Evolutionary conservation across 2,888 invertebrate genomes (phyloP).

Genomic region (Junonia oenone): DNA sequence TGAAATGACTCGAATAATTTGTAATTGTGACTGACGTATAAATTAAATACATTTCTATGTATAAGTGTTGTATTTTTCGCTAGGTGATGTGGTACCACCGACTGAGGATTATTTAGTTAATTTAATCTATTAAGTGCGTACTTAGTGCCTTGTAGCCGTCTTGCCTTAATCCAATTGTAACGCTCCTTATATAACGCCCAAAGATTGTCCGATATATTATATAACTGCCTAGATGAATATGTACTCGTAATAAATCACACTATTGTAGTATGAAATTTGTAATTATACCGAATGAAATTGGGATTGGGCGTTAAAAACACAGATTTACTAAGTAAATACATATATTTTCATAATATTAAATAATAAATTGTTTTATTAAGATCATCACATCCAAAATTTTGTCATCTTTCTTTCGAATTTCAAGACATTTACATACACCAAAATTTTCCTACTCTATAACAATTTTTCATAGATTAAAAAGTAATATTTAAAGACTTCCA

Average conservation of each 20-base stretch:
- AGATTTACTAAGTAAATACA: conserved; percentile 32
- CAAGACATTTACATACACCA: too few species aligned
- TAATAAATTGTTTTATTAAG: conserved; percentile 23
- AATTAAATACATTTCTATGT: not conserved
- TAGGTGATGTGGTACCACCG: conserved; percentile 29
- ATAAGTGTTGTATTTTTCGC: conserved; percentile 5
- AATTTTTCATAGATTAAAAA: not conserved
- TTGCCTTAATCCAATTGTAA: conserved; percentile 47
- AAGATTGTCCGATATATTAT: not conserved
- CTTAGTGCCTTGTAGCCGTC: conserved; percentile 60
- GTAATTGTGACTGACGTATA: not conserved
- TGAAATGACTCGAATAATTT: not conserved
- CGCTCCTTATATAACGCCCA: conserved; percentile 1
- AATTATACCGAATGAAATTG: not conserved
- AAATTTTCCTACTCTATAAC: too few species aligned
- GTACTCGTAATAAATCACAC: not conserved
- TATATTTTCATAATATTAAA: conserved; percentile 29
- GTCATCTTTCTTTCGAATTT: too few species aligned
- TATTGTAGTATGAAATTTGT: not conserved
- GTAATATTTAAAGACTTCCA: not conserved
- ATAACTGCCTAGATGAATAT: not conserved
- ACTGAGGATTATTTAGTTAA: conserved; percentile 21
- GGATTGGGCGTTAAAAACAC: conserved; percentile 17
- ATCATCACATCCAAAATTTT: not conserved
- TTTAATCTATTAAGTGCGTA: conserved; percentile 31